phyloP scores from a whole-genome alignment of 2,888 invertebrate species.

The Diloba caeruleocephala region DNA sequence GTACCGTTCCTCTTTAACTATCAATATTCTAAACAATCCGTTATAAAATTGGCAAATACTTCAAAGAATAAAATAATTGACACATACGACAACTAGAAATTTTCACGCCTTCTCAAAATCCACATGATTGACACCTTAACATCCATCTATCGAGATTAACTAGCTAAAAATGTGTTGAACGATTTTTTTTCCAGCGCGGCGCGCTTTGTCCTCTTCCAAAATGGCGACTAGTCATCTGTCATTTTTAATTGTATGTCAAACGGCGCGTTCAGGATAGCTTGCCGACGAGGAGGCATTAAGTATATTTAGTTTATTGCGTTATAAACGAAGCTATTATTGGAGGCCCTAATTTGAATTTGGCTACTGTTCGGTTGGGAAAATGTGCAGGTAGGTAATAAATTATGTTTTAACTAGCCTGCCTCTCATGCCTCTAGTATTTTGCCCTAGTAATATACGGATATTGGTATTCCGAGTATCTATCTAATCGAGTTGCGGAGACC shows the following conservation, averaged over 20 bases:
- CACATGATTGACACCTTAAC: constrained; percentile 69
- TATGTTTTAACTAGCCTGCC: constrained; percentile 9
- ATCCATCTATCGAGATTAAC: constrained; percentile 70
- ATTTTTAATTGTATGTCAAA: constrained; percentile 88
- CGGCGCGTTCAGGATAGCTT: constrained; percentile 56
- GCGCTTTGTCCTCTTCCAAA: constrained; percentile 76
- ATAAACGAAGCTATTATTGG: constrained; percentile 81
- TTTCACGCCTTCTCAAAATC: constrained; percentile 45
- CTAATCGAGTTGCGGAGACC: too few relatives aligned
- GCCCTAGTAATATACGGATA: too few relatives aligned
- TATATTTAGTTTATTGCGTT: constrained; percentile 87
- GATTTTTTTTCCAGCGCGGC: constrained; percentile 72
- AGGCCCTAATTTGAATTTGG: constrained; percentile 73
- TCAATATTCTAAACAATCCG: constrained; percentile 13
- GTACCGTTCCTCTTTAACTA: not conserved
- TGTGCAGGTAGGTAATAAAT: constrained; percentile 31
- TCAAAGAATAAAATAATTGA: constrained; percentile 50
- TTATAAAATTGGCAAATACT: constrained; percentile 42
- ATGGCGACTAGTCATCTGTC: constrained; percentile 85
- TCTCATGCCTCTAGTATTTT: constrained; percentile 7
- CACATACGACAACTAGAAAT: constrained; percentile 34
- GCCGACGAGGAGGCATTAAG: constrained; percentile 73
- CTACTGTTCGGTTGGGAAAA: constrained; percentile 41
- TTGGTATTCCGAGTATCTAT: too few relatives aligned
- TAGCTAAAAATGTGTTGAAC: constrained; percentile 76